Evolutionary conservation across 1,140 invertebrate genomes (phyloP).

Genomic region (Ceratina calcarata): DNA sequence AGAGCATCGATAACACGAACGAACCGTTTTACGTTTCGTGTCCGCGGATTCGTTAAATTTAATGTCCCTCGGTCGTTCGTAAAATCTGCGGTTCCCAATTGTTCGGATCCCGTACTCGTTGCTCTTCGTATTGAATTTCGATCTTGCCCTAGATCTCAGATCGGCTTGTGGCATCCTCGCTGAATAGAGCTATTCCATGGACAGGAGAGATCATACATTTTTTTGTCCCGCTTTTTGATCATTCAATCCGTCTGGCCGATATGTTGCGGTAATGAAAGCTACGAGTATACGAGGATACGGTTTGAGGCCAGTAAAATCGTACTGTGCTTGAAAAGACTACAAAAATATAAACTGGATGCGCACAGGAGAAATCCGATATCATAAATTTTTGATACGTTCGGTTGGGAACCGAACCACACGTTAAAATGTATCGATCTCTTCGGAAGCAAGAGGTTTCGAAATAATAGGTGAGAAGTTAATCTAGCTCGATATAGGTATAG

Average conservation of each 20-base stretch:
- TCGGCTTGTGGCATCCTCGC: slow-evolving; percentile 3
- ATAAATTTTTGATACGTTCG: not conserved
- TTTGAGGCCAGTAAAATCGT: not conserved
- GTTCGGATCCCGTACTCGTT: not conserved
- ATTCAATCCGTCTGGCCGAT: slow-evolving; percentile 39
- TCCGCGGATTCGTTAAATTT: slow-evolving; percentile 42
- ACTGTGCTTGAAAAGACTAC: not conserved
- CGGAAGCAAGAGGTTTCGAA: not conserved
- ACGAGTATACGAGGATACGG: not conserved
- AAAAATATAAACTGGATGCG: not conserved
- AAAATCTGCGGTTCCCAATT: slow-evolving; percentile 32
- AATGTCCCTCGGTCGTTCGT: slow-evolving; percentile 37
- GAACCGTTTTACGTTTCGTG: slow-evolving; percentile 16
- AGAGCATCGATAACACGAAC: slow-evolving; percentile 58
- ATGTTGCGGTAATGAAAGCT: slow-evolving; percentile 25
- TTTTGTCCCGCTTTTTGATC: slow-evolving; percentile 25
- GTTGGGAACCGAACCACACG: not conserved
- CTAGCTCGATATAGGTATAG: not conserved
- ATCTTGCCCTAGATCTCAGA: slow-evolving; percentile 32
- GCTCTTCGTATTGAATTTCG: slow-evolving; percentile 50
- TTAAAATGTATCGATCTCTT: not conserved
- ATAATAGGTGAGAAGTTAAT: not conserved
- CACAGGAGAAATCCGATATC: not conserved
- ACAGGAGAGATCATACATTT: slow-evolving; percentile 50
- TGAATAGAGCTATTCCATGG: slow-evolving; percentile 28